Percentiles rank a stretch among this genome's conserved stretches.
Conservation (phyloP, 2,113 vertebrate species). For the Egretta garzetta region DNA sequence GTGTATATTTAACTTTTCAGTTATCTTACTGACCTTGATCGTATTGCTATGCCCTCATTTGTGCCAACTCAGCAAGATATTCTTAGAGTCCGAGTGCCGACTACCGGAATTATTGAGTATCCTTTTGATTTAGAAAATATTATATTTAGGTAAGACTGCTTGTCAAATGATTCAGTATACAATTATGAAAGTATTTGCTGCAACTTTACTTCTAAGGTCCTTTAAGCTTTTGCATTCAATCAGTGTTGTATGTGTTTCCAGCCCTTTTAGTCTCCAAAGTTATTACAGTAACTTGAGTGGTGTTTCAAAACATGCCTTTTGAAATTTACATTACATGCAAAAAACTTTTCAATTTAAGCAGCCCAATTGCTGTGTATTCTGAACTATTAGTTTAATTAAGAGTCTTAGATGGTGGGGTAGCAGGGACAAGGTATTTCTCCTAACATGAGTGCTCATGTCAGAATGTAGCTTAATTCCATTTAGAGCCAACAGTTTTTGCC, state of each 20-base stretch:
- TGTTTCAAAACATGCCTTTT: background rate
- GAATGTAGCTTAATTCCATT: background rate
- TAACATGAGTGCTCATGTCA: background rate
- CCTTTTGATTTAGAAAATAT: slow-evolving; percentile 81
- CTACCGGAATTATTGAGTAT: slow-evolving; percentile 86
- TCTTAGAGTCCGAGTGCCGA: slow-evolving; percentile 81
- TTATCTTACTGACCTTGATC: slow-evolving; percentile 82
- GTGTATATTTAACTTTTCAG: slow-evolving; percentile 56
- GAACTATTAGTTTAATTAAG: background rate
- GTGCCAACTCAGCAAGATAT: slow-evolving; percentile 83
- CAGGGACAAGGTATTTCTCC: background rate
- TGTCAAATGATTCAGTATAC: background rate
- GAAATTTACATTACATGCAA: background rate
- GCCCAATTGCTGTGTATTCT: background rate
- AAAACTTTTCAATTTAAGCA: background rate
- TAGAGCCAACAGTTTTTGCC: background rate
- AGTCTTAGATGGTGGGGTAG: background rate
- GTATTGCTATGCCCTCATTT: slow-evolving; percentile 70
- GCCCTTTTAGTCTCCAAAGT: background rate
- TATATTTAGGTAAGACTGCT: slow-evolving; percentile 79
- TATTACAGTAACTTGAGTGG: background rate
- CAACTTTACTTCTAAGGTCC: background rate
- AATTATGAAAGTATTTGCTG: background rate
- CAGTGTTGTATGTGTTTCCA: background rate
- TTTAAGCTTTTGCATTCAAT: background rate